Evolutionary conservation across 2,113 vertebrate genomes (phyloP), one percentile per base, ranked within the genome.

Genomic region (Chamaetylas fuelleborni): DNA sequence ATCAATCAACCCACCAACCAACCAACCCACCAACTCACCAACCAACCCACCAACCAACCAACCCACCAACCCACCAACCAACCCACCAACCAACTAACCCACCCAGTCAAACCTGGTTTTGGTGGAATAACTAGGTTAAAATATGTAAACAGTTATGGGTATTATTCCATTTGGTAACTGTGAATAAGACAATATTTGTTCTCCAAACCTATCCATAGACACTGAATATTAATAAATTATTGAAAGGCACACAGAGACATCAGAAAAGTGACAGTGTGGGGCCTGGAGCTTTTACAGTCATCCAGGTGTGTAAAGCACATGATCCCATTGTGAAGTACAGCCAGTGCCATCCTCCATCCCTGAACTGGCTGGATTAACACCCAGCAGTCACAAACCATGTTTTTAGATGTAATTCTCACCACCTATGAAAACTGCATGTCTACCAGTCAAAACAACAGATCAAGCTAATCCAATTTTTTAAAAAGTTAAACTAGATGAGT

Each of bases 81-180:
- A 23, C 7, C 29, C 24, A 11, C 10, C 42, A 45, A 24, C 6
- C 14, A 17, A 17, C 8, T 8, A 25, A 22, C 3, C 15, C 3
- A 26, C 43, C 8, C 26, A 23, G 8, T 22, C 36, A 53, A 87
- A 40, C 2, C 2, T 11, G 17, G 54, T 82, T 67, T 71, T 5
- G 2, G 36, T n/a, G 34, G 13, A 66, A 23, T 31, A 62, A 36
- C 5, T 4, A 15, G 14, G 28, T 7, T 88, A 29, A 90, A 61
- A 14, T 15, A n/a, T 2, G 1, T 14, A 23, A 73, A 18, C 2
- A 33, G 20, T 29, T 56, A 23, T 2, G 42, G 8, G 18, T 0
- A n/a, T 71, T 7, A 31, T n/a, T n/a, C n/a, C 13, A 18, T 71
- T 12, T 71, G 18, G 23, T 33, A 34, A 34, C 67, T 57, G 4